Evolutionary conservation across 2,888 invertebrate species (phyloP), one percentile per base, ranked within the genome.

Genomic region (Mechanitis messenoides): DNA sequence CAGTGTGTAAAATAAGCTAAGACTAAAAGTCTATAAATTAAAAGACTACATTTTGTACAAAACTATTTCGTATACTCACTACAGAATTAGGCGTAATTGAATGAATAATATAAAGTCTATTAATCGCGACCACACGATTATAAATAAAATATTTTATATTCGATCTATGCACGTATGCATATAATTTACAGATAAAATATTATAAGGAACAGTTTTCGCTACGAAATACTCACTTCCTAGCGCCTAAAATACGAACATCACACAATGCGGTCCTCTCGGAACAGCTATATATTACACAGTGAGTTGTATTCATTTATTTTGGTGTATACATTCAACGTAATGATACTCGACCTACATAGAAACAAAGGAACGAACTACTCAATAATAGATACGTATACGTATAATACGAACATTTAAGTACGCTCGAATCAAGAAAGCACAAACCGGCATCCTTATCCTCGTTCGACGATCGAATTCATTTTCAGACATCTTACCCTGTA

Each of bases 1-100:
- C 33, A 47, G 54, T 54, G 45, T 62, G 35, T 28, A 55, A 55
- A 47, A 58, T 33, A 62, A 55, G n/a, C 53, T 58, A 56, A 58
- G 47, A 58, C 45, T 47, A 54, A 33, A 57, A 33, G 31, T 38
- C 55, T 53, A 47, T 62, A 55, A 59, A 62, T 61, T 53, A 53
- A 56, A 45, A 47, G 45, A 42, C 56, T 65, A 60, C 53, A 62
- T 65, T 65, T 65, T 62, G 62, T 60, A 58, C 33, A 59, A 59
- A 35, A 55, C 38, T 65, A 38, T 33, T 38, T 56, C 62, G 64
- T 65, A 60, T 58, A 65, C 62, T 56, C 45, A 56, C 58, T 31
- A 42, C 42, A n/a, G 56, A 46, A 33, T 55, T 47, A 62, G 20
- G 50, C 11, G 50, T 38, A 42, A 47, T 33, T 56, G 28, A 57